Base-by-base conservation (phyloP, 2,797 vertebrate genomes). In the Spheniscus humboldti region DNA sequence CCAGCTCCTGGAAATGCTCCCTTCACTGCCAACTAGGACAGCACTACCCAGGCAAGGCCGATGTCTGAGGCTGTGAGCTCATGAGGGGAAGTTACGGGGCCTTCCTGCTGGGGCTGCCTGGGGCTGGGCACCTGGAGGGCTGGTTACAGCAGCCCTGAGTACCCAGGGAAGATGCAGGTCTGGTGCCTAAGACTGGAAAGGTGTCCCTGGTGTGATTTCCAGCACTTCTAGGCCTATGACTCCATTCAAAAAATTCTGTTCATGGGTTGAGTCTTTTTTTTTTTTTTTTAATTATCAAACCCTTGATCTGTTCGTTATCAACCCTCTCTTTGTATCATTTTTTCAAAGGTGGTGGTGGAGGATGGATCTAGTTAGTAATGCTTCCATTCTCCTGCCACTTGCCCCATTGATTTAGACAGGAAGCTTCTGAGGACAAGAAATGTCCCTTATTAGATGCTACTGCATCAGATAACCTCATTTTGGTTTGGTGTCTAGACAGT, bases 401-500 rank as follows among this genome's bases (percentile, higher is more conserved):
- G 47, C 68, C 52, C 57, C 16, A 11, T 4, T 56, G 62, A 72
- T 57, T 86, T 53, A 84, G 83, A 88, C 66, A 86, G 71, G 77
- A 96, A 96, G 52, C 9, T 87, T 68, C 67, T 37, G 80, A 91
- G 67, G 77, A 71, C 80, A 63, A 86, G 39, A 85, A 91, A 85
- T 33, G 35, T 82, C 81, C 92, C 31, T 79, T 79, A 48, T 79
- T 89, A 92, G 35, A 59, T 67, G 39, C 24, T 45, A 22, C 55
- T 67, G 77, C 52, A 43, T 62, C 22, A 4, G 37, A 33, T 84
- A 95, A 87, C 73, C 55, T 90, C 67, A 9, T 90, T 88, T 93
- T 73, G 55, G 74, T 86, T 91, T 87, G 67, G 10, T 86, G 76
- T 88, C 93, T 94, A 93, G 95, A 84, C 85, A 86, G 55, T 30